Percentiles rank a stretch among this genome's conserved stretches.
Conservation (phyloP, 2,797 vertebrate species). For the Rousettus madagascariensis region DNA sequence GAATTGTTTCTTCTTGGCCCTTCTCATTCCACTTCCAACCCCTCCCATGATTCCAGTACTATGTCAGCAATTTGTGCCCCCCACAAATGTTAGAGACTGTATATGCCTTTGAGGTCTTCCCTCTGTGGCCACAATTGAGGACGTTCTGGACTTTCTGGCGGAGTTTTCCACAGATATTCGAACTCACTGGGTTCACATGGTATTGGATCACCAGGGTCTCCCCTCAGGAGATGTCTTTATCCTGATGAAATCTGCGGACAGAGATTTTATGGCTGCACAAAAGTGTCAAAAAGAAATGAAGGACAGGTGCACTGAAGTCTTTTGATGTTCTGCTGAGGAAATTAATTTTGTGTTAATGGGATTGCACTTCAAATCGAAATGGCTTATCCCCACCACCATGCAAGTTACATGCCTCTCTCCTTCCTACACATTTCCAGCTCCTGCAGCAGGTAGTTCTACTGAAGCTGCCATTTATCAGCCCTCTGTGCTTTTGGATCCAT, state of each 20-base stretch:
- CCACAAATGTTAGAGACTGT: slow-evolving; percentile 87
- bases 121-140: slow-evolving; percentile 88
- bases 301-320: slow-evolving; percentile 91
- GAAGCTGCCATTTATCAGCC: slow-evolving; percentile 89
- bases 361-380: slow-evolving; percentile 91
- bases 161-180: slow-evolving; percentile 88
- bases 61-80: slow-evolving; percentile 88
- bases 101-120: slow-evolving; percentile 89
- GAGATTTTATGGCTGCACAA: slow-evolving; percentile 88
- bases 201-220: slow-evolving; percentile 89
- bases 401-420: slow-evolving; percentile 92
- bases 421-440: slow-evolving; percentile 86
- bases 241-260: slow-evolving; percentile 89
- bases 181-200: slow-evolving; percentile 90
- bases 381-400: slow-evolving; percentile 91
- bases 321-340: slow-evolving; percentile 91
- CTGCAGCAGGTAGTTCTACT: slow-evolving; percentile 85
- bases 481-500: slow-evolving; percentile 86
- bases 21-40: slow-evolving; percentile 84
- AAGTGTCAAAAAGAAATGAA: slow-evolving; percentile 92
- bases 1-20: slow-evolving; percentile 88
- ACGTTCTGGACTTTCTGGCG: slow-evolving; percentile 88
- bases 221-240: slow-evolving; percentile 90
- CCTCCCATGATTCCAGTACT: slow-evolving; percentile 88
- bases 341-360: slow-evolving; percentile 93